Percentiles rank a stretch among this genome's conserved stretches.
Conservation (phyloP, 2,113 vertebrate species). For the Petrocephalus zakoni region DNA sequence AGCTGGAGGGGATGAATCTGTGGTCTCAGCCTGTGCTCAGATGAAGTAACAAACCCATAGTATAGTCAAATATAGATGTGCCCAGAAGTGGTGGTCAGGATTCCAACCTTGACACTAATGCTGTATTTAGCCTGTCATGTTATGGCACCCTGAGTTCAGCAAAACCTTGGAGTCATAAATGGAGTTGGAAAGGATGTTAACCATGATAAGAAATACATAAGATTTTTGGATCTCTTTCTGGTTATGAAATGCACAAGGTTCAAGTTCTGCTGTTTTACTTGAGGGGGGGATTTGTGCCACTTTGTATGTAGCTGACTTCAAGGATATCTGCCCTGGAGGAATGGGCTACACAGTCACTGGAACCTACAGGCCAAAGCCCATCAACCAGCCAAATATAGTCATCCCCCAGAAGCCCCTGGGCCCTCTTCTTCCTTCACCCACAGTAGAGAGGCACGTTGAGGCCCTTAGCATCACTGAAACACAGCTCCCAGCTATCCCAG, state of each 20-base stretch:
- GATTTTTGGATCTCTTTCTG: not conserved
- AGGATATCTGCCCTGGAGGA: constrained; percentile 98
- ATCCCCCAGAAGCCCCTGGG: constrained; percentile 74
- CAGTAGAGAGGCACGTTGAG: constrained; percentile 80
- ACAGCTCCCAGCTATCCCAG: constrained; percentile 67
- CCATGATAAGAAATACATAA: not conserved
- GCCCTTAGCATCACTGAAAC: constrained; percentile 76
- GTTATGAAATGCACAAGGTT: not conserved
- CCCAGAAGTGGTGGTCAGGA: not conserved
- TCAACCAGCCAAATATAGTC: constrained; percentile 40
- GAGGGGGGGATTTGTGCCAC: constrained; percentile 1
- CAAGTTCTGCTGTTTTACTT: not conserved
- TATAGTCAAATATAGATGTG: not conserved
- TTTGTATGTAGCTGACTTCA: constrained; percentile 81
- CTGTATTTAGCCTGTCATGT: not conserved
- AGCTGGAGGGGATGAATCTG: not conserved
- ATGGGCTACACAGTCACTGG: constrained; percentile 97
- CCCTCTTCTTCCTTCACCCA: constrained; percentile 76
- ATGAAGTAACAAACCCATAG: not conserved
- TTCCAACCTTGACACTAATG: not conserved
- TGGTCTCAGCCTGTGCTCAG: not conserved
- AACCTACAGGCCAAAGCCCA: constrained; percentile 76
- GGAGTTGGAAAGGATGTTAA: not conserved
- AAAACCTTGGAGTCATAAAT: not conserved
- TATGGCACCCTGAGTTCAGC: not conserved